Conservation (phyloP, 1,140 invertebrate species). For the Drosophila persimilis region DNA sequence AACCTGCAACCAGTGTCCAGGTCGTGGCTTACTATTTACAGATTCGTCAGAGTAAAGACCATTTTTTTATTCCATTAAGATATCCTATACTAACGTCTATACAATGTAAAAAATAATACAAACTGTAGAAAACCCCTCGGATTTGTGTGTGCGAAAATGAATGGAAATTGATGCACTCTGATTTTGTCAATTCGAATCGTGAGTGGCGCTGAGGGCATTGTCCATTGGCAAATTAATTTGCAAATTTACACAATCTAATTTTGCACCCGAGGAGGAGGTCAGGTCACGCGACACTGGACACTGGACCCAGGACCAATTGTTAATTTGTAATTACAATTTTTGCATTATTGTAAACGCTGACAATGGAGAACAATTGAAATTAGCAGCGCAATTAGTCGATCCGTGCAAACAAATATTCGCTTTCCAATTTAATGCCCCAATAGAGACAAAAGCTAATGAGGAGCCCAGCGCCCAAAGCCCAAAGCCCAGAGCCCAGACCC, state of each 20-base stretch:
- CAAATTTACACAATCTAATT: slow-evolving; percentile 63
- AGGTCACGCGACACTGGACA: slow-evolving; percentile 17
- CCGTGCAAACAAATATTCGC: slow-evolving; percentile 39
- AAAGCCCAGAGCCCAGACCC: too few relatives aligned
- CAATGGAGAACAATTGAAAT: slow-evolving; percentile 76
- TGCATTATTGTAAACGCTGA: slow-evolving; percentile 66
- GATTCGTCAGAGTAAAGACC: slow-evolving; percentile 23
- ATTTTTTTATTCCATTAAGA: too few relatives aligned
- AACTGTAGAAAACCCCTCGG: background rate
- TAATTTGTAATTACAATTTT: slow-evolving; percentile 82
- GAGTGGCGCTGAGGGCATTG: slow-evolving; percentile 32
- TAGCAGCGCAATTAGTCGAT: slow-evolving; percentile 77
- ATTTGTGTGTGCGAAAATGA: slow-evolving; percentile 13
- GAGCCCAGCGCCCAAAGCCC: background rate
- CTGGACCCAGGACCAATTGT: slow-evolving; percentile 48
- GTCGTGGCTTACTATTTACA: slow-evolving; percentile 33
- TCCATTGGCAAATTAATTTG: slow-evolving; percentile 65
- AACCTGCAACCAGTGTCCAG: slow-evolving; percentile 7
- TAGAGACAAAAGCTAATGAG: slow-evolving; percentile 71
- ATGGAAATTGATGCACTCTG: slow-evolving; percentile 44
- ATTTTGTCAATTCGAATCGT: slow-evolving; percentile 19
- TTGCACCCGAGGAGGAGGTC: slow-evolving; percentile 7
- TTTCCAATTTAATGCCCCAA: slow-evolving; percentile 23
- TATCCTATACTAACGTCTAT: too few relatives aligned
- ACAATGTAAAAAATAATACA: too few relatives aligned